Base-by-base conservation (phyloP, 2,888 invertebrate species). In the Microctonus aethiopoides region DNA sequence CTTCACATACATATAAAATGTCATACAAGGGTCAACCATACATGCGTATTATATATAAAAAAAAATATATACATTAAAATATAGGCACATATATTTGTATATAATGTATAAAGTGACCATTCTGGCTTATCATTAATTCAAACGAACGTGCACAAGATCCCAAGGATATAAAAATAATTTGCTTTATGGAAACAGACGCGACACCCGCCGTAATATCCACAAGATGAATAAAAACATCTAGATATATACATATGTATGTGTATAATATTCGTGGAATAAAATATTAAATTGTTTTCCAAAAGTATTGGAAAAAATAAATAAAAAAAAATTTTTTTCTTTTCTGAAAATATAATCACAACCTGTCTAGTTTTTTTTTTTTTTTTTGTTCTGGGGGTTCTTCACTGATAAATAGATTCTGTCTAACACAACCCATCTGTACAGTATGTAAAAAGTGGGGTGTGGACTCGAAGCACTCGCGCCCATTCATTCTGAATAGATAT, bases 81-180 rank as follows among this genome's bases (percentile, higher is more conserved):
- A n/a, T n/a, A n/a, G n/a, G n/a, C n/a, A n/a, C n/a, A 32, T 32
- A 32, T 32, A 32, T 7, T 32, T 32, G 32, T 10, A 36, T 36
- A 39, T 46, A 46, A n/a, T 20, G 13, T 13, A 9, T 24, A 24
- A 24, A 78, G 75, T 83, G 81, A 78, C 81, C 81, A 71, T 71
- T 71, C 76, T 74, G 72, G 77, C 80, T 84, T 81, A 84, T 84
- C 82, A 83, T 79, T 84, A 83, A 84, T 84, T 84, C 83, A 84
- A 75, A 75, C 69, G 76, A 77, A 77, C 79, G 79, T 77, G 79
- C 54, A 54, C 54, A 54, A 26, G 78, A 83, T 83, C 83, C 77
- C 77, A 76, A 73, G 83, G 84, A 83, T 84, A 84, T 84, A 85
- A 83, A 85, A 85, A 85, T 84, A 85, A 85, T 85, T 84, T 81